Percentiles rank a stretch among this genome's conserved stretches.
These are phyloP conservation scores for Apocheima hispidaria DNA, from an alignment of 2,888 invertebrate genomes.

Conservation along the genomic window DNA sequence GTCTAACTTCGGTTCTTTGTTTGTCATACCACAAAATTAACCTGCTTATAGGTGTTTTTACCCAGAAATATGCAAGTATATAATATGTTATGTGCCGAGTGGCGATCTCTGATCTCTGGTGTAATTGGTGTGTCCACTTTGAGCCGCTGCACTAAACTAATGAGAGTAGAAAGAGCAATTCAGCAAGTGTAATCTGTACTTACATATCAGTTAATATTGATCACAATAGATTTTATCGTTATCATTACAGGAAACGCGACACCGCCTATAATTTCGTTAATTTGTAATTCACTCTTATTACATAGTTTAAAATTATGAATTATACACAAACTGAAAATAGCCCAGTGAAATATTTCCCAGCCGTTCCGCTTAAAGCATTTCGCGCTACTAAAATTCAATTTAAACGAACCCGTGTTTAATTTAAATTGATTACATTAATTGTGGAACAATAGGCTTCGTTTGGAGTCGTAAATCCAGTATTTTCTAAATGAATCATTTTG, in stretches of 20 bases:
- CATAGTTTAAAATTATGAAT: not conserved
- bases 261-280: not conserved
- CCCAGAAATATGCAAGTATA: no score
- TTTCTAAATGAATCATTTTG: slow-evolving; percentile 52
- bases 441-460: slow-evolving; percentile 65
- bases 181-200: no score
- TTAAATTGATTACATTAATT: slow-evolving; percentile 63
- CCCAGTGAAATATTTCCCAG: slow-evolving; percentile 29
- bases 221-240: no score
- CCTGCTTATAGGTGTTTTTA: no score
- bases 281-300: not conserved
- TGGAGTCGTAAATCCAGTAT: slow-evolving; percentile 56
- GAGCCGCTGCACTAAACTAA: no score
- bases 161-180: no score
- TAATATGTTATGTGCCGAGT: no score
- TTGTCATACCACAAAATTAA: no score
- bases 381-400: slow-evolving; percentile 54
- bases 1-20: no score
- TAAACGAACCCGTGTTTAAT: slow-evolving; percentile 54
- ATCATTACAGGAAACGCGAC: not conserved
- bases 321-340: slow-evolving; percentile 8
- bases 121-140: no score
- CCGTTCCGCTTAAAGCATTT: slow-evolving; percentile 41
- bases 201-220: no score
- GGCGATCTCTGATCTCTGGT: no score